Conservation (phyloP, 2,888 invertebrate species). For the Tribolium freemani region DNA sequence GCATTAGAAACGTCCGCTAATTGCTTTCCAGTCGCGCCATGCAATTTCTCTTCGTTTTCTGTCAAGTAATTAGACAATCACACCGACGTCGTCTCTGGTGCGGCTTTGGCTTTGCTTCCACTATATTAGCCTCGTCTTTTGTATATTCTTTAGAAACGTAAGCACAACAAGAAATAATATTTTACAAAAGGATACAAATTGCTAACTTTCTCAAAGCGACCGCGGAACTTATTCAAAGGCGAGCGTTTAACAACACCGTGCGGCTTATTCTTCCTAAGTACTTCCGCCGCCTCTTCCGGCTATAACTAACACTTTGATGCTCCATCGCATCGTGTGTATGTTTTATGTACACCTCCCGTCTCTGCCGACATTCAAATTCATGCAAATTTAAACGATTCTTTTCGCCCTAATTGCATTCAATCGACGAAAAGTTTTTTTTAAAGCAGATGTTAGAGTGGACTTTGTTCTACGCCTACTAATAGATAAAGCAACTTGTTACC, state of each 20-base stretch:
- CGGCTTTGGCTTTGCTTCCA: constrained; percentile 15
- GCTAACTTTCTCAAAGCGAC: constrained; percentile 60
- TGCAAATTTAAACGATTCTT: constrained; percentile 20
- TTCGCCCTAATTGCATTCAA: neutral
- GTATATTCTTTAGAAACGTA: constrained; percentile 27
- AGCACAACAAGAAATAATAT: constrained; percentile 56
- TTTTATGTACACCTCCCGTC: constrained; percentile 3
- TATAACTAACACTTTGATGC: constrained; percentile 59
- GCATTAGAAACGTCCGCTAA: constrained; percentile 38
- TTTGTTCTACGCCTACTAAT: too few relatives aligned
- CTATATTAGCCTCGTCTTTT: constrained; percentile 29
- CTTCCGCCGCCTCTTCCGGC: constrained; percentile 51
- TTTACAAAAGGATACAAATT: constrained; percentile 62
- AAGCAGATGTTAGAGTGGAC: too few relatives aligned
- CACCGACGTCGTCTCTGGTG: constrained; percentile 22
- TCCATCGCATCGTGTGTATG: constrained; percentile 41
- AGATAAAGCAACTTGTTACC: too few relatives aligned
- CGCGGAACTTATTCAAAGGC: constrained; percentile 56
- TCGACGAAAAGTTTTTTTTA: too few relatives aligned
- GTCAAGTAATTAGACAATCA: constrained; percentile 36
- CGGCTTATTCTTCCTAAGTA: constrained; percentile 55
- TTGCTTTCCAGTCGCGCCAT: constrained; percentile 29
- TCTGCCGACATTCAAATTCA: neutral
- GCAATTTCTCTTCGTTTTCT: constrained; percentile 27
- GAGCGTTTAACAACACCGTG: constrained; percentile 51